phyloP scores from a whole-genome alignment of 2,797 vertebrate species.

The Labroides dimidiatus region DNA sequence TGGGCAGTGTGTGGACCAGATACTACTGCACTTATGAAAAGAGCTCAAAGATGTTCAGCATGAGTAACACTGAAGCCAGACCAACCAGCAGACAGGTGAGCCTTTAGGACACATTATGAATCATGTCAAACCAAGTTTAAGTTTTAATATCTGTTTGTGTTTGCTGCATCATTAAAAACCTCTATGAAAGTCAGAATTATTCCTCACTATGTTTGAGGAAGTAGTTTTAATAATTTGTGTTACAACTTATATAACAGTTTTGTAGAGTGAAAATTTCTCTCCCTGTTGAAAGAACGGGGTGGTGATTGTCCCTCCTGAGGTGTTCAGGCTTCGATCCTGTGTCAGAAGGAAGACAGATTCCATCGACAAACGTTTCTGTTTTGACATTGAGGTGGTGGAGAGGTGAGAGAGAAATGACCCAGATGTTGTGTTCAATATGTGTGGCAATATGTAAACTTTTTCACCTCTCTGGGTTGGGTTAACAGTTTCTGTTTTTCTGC shows the following conservation, averaged over 20 bases:
- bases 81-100: conserved; percentile 93
- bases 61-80: conserved; percentile 93
- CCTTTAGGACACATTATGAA: not conserved
- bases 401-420: conserved; percentile 83
- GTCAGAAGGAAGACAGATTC: conserved; percentile 97
- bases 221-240: too few species aligned
- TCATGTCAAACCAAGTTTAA: not conserved
- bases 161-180: not conserved
- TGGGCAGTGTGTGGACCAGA: conserved; percentile 95
- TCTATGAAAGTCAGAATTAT: too few species aligned
- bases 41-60: conserved; percentile 95
- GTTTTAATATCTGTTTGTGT: not conserved
- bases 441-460: not conserved
- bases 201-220: too few species aligned
- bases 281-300: conserved; percentile 89
- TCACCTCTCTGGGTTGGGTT: not conserved
- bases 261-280: conserved; percentile 6
- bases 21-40: conserved; percentile 98
- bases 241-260: not conserved
- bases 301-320: conserved; percentile 89
- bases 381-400: conserved; percentile 97
- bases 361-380: conserved; percentile 99
- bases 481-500: conserved; percentile 31
- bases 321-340: conserved; percentile 94
- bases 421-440: too few species aligned